These are phyloP conservation scores for Ladona fulva DNA, from an alignment of 1,140 invertebrate genomes.

Conservation along the genomic window DNA sequence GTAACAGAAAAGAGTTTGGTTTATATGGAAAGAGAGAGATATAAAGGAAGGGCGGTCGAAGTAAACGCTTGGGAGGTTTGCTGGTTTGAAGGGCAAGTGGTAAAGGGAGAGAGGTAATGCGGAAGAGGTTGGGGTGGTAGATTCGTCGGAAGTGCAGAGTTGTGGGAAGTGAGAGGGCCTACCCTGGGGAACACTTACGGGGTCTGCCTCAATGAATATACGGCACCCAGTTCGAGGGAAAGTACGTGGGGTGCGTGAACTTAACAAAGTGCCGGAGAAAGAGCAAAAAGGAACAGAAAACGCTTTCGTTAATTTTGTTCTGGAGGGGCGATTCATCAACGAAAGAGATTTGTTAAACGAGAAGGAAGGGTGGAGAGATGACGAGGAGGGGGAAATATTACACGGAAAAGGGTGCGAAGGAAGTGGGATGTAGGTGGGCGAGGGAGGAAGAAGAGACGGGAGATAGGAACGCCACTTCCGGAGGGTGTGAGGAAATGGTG, in stretches of 20 bases:
- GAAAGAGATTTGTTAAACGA: not conserved
- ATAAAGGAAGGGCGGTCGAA: not conserved
- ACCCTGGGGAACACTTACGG: not conserved
- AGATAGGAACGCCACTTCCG: not conserved
- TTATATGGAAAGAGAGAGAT: too few species aligned
- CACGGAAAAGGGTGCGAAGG: not conserved
- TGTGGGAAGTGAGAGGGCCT: not conserved
- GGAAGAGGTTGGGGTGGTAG: not conserved
- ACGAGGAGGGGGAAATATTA: not conserved
- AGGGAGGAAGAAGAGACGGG: not conserved
- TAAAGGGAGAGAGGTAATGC: not conserved
- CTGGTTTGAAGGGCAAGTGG: not conserved
- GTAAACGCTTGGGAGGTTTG: not conserved
- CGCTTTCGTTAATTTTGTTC: not conserved
- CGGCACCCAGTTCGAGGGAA: not conserved
- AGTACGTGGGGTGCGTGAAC: not conserved
- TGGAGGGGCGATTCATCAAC: not conserved
- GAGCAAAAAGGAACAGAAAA: not conserved
- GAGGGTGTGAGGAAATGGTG: not conserved
- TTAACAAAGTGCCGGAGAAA: not conserved
- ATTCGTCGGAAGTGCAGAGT: not conserved
- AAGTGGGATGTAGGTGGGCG: not conserved
- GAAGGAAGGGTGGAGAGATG: too few species aligned
- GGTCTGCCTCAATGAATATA: not conserved
- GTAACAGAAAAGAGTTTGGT: too few species aligned